These are phyloP conservation scores for Pollenia labialis DNA, from an alignment of 2,888 invertebrate genomes.

Conservation along the genomic window DNA sequence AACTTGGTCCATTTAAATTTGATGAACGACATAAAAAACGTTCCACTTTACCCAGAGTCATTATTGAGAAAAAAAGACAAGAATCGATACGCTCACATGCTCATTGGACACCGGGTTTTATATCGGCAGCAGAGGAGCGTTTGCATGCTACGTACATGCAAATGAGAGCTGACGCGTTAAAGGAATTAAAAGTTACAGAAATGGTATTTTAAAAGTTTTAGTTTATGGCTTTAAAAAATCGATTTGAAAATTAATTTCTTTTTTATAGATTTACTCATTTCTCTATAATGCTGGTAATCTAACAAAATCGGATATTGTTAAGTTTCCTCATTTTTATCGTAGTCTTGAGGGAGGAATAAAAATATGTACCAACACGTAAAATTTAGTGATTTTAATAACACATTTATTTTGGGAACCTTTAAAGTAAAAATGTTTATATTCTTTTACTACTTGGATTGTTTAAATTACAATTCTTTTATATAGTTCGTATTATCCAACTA, in stretches of 20 bases:
- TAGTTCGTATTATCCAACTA: too few species aligned
- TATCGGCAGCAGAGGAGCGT: constrained; percentile 87
- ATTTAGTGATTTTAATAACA: neutral
- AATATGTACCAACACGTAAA: neutral
- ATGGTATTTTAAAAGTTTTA: constrained; percentile 74
- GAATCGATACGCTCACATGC: constrained; percentile 76
- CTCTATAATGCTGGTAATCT: constrained; percentile 79
- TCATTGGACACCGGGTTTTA: constrained; percentile 81
- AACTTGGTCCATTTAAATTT: constrained; percentile 68
- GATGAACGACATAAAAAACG: constrained; percentile 73
- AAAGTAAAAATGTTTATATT: constrained; percentile 6
- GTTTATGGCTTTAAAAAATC: neutral
- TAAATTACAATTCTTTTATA: too few species aligned
- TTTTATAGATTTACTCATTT: constrained; percentile 78
- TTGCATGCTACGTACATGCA: constrained; percentile 84
- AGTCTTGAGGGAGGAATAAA: constrained; percentile 75
- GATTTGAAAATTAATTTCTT: constrained; percentile 14
- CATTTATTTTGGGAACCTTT: constrained; percentile 11
- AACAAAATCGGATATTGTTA: constrained; percentile 81
- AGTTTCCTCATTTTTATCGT: constrained; percentile 80
- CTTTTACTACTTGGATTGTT: neutral
- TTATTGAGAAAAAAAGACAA: constrained; percentile 78
- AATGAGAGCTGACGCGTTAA: constrained; percentile 78
- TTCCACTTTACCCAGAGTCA: constrained; percentile 85
- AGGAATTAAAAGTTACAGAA: constrained; percentile 78